Conservation (phyloP, 2,113 vertebrate species). For the Colaptes auratus region DNA sequence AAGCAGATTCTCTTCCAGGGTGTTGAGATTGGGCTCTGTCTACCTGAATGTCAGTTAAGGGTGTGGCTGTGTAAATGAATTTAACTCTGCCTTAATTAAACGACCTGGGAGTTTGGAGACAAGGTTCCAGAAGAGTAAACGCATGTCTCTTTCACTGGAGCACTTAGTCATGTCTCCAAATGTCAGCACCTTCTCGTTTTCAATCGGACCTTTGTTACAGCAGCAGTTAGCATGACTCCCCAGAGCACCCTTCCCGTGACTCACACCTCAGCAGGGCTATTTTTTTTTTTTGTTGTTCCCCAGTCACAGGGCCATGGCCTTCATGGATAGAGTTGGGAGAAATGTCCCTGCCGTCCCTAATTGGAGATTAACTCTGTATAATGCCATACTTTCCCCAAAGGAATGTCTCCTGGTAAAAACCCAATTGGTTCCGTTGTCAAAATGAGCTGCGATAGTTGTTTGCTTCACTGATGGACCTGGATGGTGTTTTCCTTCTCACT, state of each 20-base stretch:
- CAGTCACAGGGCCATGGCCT: not conserved
- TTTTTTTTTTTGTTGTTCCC: not conserved
- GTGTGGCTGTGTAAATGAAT: slow-evolving; percentile 45
- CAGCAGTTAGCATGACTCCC: not conserved
- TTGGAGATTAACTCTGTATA: not conserved
- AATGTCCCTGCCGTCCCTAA: not conserved
- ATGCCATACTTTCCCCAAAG: not conserved
- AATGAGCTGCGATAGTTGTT: fast-evolving
- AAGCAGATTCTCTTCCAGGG: not conserved
- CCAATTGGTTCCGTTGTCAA: fast-evolving
- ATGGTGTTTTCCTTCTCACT: fast-evolving
- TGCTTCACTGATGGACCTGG: not conserved
- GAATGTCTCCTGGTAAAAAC: not conserved
- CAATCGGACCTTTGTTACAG: not conserved
- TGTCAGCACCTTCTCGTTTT: not conserved
- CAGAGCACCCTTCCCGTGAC: not conserved
- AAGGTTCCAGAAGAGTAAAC: not conserved
- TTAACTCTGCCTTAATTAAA: not conserved
- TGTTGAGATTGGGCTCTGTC: not conserved
- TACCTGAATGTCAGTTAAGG: not conserved
- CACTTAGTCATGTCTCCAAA: not conserved
- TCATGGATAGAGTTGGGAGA: not conserved
- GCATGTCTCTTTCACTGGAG: not conserved
- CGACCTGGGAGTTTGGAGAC: not conserved
- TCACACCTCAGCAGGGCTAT: not conserved